Percentiles rank a stretch among this genome's conserved stretches.
Conservation (phyloP, 2,888 invertebrate species). For the Cephus sareptanus region DNA sequence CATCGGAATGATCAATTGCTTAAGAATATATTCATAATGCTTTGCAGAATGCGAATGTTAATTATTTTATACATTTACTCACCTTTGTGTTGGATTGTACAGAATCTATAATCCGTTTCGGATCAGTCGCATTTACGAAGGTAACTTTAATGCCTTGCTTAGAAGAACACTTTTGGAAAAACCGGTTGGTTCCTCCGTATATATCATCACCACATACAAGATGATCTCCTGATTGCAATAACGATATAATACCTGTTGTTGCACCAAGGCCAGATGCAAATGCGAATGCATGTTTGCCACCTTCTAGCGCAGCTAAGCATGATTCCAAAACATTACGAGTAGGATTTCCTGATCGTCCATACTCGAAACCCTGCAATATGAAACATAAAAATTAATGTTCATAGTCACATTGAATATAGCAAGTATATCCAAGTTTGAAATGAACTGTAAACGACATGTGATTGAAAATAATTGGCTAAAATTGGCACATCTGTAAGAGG, state of each 20-base stretch:
- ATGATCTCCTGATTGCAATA: slow-evolving; percentile 89
- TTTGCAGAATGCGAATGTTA: neutral
- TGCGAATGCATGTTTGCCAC: slow-evolving; percentile 83
- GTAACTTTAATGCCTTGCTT: slow-evolving; percentile 80
- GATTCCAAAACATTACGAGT: slow-evolving; percentile 88
- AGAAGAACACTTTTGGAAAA: slow-evolving; percentile 72
- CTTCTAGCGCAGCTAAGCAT: slow-evolving; percentile 90
- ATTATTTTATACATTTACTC: slow-evolving; percentile 27
- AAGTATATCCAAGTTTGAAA: neutral
- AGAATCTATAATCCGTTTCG: slow-evolving; percentile 74
- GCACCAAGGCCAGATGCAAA: slow-evolving; percentile 95
- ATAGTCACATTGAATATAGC: neutral
- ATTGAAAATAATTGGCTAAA: neutral
- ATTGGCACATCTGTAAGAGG: neutral
- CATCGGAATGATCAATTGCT: neutral
- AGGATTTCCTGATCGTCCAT: slow-evolving; percentile 95
- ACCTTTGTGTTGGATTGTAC: slow-evolving; percentile 90
- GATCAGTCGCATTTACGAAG: slow-evolving; percentile 82
- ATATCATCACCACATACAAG: slow-evolving; percentile 91
- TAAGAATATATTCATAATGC: slow-evolving; percentile 10
- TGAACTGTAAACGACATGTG: neutral
- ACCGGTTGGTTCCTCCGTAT: slow-evolving; percentile 92
- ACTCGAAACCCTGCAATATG: slow-evolving; percentile 82
- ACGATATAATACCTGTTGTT: slow-evolving; percentile 78
- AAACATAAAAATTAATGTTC: neutral